Base-by-base conservation (phyloP, 1,140 invertebrate species). In the Scaptodrosophila lebanonensis region DNA sequence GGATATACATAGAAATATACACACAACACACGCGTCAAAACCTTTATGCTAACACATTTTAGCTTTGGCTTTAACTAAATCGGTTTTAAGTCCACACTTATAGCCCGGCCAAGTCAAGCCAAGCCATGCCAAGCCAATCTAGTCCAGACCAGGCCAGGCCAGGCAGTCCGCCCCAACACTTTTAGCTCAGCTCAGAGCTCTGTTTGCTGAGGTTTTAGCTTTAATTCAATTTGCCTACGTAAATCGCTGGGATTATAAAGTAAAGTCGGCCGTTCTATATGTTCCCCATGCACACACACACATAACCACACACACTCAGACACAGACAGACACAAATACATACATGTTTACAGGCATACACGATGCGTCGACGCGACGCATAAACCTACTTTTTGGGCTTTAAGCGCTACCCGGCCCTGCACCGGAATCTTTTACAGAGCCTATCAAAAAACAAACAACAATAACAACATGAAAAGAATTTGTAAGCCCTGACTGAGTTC, bases 151-250 rank as follows among this genome's bases (percentile, higher is more conserved):
- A n/a, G n/a, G n/a, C n/a, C n/a, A n/a, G n/a, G n/a, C n/a, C n/a
- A n/a, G n/a, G n/a, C n/a, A n/a, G n/a, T n/a, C n/a, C n/a, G n/a
- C n/a, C n/a, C n/a, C n/a, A n/a, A n/a, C n/a, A n/a, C n/a, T n/a
- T n/a, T n/a, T n/a, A n/a, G n/a, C n/a, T n/a, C n/a, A n/a, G n/a
- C n/a, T 25, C 30, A 40, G 43, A 61, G 30, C 8, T 54, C 45
- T 45, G 49, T 47, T 57, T 30, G 62, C 42, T 49, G 58, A 64
- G 71, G 67, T 76, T 76, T 65, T 35, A 52, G 64, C 60, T 77
- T 56, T 77, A 77, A 77, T 77, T 77, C 73, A 77, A 77, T 77
- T 77, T 77, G 72, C 73, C 54, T 61, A 63, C 51, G 42, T 71
- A 76, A 77, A 76, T 66, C 72, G 65, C 51, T 42, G 54, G 58